Base-by-base conservation (phyloP, 2,797 vertebrate genomes). In the Xenentodon cancila region DNA sequence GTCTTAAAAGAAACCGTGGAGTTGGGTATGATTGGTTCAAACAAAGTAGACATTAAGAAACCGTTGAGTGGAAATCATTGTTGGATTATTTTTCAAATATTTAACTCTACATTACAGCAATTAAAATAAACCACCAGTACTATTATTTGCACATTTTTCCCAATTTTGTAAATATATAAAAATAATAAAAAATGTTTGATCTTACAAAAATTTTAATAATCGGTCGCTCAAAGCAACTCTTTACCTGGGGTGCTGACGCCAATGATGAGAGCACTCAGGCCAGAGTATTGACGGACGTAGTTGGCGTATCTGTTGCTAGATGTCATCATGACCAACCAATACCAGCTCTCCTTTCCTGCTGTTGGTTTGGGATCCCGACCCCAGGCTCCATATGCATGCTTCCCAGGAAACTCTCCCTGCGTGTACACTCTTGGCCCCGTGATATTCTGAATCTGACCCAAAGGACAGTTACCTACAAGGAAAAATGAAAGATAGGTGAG, bases 321-420 rank as follows among this genome's bases (percentile, higher is more conserved):
- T 8, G 88, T 90, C 80, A 94, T 0, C 4, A 83, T 68, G 15
- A 92, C 90, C 59, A 87, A 20, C 93, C 93, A 94, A 34, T 93
- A 79, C 86, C 88, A 91, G 50, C 42, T 77, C 78, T 93, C 86
- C 48, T 89, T 91, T 42, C 90, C 92, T 0, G 20, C 30, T 13
- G 53, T 77, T 9, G 93, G 92, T 54, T 84, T 85, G 1, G 92
- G 88, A 64, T 94, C 93, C 43, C 64, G 88, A 50, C 93, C 93
- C 93, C 93, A 94, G 40, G 88, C 84, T 5, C 93, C 93, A 9
- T 80, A 93, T 22, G 49, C 5, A 53, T 79, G 81, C 0, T 85
- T 84, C 1, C 83, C 84, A 1, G 89, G 81, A 45, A 84, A 92
- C 49, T 90, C 84, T 46, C 89, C 92, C 3, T 68, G 58, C 34